A percentile compares a stretch with the other conserved stretches of the same genome.
Conservation (phyloP, 2,113 vertebrate genomes). For the Callopanchax toddi region DNA sequence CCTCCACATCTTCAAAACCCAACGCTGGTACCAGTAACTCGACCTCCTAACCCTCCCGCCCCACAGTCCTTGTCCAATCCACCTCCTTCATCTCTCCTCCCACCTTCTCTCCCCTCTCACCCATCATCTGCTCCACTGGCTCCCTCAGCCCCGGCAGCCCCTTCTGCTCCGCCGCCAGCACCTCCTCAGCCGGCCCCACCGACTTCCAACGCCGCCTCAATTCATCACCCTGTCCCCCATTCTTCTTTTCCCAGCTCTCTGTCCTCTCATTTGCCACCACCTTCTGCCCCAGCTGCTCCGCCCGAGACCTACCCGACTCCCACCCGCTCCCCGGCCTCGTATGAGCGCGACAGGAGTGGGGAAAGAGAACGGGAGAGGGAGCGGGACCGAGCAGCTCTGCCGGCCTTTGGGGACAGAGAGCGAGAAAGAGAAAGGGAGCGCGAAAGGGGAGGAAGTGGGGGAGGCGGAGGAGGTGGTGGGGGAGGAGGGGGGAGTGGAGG, state of each 20-base stretch:
- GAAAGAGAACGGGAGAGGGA: conserved; percentile 76
- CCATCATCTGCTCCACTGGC: conserved; percentile 66
- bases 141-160: conserved; percentile 59
- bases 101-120: conserved; percentile 68
- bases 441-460: conserved; percentile 78
- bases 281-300: conserved; percentile 75
- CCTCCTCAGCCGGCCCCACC: conserved; percentile 80
- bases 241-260: conserved; percentile 76
- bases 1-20: conserved; percentile 74
- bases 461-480: conserved; percentile 81
- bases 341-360: conserved; percentile 71
- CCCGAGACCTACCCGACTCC: conserved; percentile 83
- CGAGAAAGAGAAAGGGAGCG: conserved; percentile 73
- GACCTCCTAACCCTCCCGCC: conserved; percentile 74
- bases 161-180: conserved; percentile 63
- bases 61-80: conserved; percentile 75
- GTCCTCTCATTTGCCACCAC: conserved; percentile 76
- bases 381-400: conserved; percentile 68
- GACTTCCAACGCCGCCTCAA: conserved; percentile 65
- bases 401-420: conserved; percentile 71
- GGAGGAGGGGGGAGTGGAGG: conserved; percentile 79
- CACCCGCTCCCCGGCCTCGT: conserved; percentile 77
- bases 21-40: conserved; percentile 63
- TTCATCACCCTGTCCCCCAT: conserved; percentile 77
- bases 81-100: conserved; percentile 66